Conservation (phyloP, 2,888 invertebrate species). For the Pardosa pseudoannulata region DNA sequence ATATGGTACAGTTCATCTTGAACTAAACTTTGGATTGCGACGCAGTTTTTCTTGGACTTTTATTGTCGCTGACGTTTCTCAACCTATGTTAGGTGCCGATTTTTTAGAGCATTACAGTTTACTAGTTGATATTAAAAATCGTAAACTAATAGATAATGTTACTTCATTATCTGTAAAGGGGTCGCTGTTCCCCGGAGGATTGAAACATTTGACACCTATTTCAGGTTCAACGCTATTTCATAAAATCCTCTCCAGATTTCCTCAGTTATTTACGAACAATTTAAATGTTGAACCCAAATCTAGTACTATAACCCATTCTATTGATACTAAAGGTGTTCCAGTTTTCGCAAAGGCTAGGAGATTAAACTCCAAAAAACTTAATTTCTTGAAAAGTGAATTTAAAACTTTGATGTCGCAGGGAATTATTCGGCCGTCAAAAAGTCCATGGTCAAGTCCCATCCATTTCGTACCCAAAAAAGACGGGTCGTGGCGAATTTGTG, state of each 20-base stretch:
- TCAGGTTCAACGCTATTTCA: not conserved
- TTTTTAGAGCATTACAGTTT: constrained; percentile 27
- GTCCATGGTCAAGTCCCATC: constrained; percentile 45
- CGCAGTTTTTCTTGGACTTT: constrained; percentile 48
- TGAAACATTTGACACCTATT: not conserved
- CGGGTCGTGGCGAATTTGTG: not conserved
- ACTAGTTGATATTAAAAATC: constrained; percentile 23
- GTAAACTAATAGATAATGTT: not conserved
- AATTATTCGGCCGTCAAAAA: constrained; percentile 10
- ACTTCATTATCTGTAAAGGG: not conserved
- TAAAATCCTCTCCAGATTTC: not conserved
- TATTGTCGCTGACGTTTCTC: constrained; percentile 70
- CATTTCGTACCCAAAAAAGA: constrained; percentile 42
- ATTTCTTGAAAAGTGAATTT: not conserved
- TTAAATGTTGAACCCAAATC: not conserved
- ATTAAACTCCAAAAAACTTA: not conserved
- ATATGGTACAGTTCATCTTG: not conserved
- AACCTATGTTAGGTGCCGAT: constrained; percentile 72
- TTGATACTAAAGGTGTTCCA: constrained; percentile 20
- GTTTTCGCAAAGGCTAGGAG: constrained; percentile 23
- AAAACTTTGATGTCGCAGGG: not conserved
- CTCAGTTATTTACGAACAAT: not conserved
- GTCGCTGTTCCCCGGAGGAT: not conserved
- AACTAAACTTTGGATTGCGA: constrained; percentile 46
- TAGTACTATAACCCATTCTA: not conserved